phyloP scores from a whole-genome alignment of 2,797 vertebrate species.

The Oryzias dopingdopingensis region DNA sequence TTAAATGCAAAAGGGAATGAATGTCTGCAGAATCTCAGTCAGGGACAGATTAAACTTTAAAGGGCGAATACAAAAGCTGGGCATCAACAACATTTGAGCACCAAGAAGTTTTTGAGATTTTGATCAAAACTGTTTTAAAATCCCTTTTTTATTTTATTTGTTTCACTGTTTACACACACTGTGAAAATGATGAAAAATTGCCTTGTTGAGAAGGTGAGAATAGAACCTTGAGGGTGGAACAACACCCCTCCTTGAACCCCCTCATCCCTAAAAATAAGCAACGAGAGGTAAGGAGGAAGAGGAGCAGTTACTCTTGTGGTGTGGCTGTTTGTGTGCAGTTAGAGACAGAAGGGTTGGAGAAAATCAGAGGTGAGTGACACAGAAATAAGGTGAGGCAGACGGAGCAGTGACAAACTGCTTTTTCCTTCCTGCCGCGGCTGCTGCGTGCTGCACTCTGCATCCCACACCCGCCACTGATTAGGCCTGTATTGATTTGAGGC shows the following conservation, averaged over 20 bases:
- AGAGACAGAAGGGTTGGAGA: constrained; percentile 44
- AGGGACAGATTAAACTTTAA: constrained; percentile 38
- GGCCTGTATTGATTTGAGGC: constrained; percentile 91
- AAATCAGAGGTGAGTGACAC: constrained; percentile 50
- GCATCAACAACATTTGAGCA: constrained; percentile 12
- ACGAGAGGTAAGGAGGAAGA: constrained; percentile 37
- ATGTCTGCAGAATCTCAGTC: not conserved
- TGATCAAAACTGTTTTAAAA: not conserved
- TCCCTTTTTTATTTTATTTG: constrained; percentile 18
- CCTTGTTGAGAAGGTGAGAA: constrained; percentile 15
- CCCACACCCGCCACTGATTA: constrained; percentile 81
- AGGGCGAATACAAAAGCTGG: constrained; percentile 37
- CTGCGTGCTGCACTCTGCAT: constrained; percentile 79
- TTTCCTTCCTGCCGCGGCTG: constrained; percentile 84
- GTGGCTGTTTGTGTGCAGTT: constrained; percentile 41
- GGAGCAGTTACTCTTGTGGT: constrained; percentile 51
- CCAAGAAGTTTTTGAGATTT: constrained; percentile 3
- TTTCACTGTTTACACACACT: constrained; percentile 43
- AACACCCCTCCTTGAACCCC: constrained; percentile 4
- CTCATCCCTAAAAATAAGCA: constrained; percentile 57
- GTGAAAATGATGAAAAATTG: constrained; percentile 54
- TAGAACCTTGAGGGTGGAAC: constrained; percentile 31
- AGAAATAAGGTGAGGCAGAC: constrained; percentile 51
- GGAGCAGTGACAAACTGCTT: constrained; percentile 83
- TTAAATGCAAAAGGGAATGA: no score